Conservation (phyloP, 2,888 invertebrate species). For the Caradrina kadenii region DNA sequence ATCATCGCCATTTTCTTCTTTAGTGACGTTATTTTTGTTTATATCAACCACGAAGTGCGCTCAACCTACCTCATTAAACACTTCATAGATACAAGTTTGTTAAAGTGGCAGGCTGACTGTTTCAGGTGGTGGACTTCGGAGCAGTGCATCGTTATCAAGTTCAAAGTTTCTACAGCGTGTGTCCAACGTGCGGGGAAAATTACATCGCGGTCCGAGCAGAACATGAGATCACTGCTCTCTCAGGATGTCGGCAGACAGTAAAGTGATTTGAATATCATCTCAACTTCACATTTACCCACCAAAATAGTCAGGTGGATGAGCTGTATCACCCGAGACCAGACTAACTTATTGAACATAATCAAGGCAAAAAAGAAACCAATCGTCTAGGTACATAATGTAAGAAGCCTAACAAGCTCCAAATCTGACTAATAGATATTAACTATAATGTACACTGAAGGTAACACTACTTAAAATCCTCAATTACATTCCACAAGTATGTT, state of each 20-base stretch:
- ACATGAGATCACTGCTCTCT: conserved; percentile 19
- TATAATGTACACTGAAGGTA: conserved; percentile 30
- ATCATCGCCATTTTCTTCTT: conserved; percentile 9
- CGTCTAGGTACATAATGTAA: conserved; percentile 21
- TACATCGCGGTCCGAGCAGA: conserved; percentile 6
- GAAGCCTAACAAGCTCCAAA: conserved; percentile 40
- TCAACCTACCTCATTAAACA: not conserved
- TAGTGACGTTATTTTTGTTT: not conserved
- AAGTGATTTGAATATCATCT: not conserved
- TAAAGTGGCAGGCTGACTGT: conserved; percentile 23
- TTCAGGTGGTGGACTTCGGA: conserved; percentile 48
- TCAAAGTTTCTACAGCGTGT: conserved; percentile 33
- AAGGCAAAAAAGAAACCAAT: conserved; percentile 12
- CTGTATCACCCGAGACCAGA: not conserved
- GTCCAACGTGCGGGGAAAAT: conserved; percentile 8
- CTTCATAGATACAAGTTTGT: conserved; percentile 6
- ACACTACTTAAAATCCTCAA: conserved; percentile 25
- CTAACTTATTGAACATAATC: not conserved
- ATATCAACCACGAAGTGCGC: not conserved
- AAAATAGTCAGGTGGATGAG: not conserved
- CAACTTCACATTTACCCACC: not conserved
- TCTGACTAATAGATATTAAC: conserved; percentile 27
- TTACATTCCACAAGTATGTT: conserved; percentile 5
- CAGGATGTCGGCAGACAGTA: not conserved
- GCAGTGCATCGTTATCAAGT: conserved; percentile 35